These are phyloP conservation scores for Ephialtes manifestator DNA, from an alignment of 2,888 invertebrate species.

Conservation along the genomic window DNA sequence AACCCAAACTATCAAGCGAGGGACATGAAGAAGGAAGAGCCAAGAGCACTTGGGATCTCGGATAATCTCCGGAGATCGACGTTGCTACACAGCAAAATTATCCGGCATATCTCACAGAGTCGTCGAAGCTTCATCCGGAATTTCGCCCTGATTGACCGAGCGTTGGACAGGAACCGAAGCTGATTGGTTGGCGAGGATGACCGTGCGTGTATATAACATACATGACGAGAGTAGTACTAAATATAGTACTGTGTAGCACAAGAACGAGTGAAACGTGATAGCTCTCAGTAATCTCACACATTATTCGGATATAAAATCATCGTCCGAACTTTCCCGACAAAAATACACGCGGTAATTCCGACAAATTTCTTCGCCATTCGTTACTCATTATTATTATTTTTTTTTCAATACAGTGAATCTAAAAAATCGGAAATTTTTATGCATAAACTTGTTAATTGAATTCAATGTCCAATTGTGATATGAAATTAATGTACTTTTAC, in stretches of 20 bases:
- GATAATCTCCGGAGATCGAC: background rate
- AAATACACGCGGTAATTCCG: background rate
- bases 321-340: background rate
- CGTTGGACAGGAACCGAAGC: conserved; percentile 71
- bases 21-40: background rate
- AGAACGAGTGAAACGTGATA: conserved; percentile 41
- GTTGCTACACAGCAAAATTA: background rate
- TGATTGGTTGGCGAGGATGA: conserved; percentile 66
- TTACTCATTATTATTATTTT: background rate
- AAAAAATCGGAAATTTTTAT: too few relatives aligned
- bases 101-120: conserved; percentile 25
- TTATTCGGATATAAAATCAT: background rate
- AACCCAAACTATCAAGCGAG: background rate
- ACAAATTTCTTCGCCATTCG: background rate
- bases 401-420: background rate
- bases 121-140: conserved; percentile 62
- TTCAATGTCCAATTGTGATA: too few relatives aligned
- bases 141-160: conserved; percentile 67
- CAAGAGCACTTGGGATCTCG: background rate
- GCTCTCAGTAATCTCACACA: background rate
- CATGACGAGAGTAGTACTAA: conserved; percentile 47
- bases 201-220: conserved; percentile 55
- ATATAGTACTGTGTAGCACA: conserved; percentile 4
- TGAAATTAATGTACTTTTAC: too few relatives aligned
- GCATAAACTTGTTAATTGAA: too few relatives aligned